Evolutionary conservation across 2,113 vertebrate species (phyloP).

Genomic region (Leucosticte australis): DNA sequence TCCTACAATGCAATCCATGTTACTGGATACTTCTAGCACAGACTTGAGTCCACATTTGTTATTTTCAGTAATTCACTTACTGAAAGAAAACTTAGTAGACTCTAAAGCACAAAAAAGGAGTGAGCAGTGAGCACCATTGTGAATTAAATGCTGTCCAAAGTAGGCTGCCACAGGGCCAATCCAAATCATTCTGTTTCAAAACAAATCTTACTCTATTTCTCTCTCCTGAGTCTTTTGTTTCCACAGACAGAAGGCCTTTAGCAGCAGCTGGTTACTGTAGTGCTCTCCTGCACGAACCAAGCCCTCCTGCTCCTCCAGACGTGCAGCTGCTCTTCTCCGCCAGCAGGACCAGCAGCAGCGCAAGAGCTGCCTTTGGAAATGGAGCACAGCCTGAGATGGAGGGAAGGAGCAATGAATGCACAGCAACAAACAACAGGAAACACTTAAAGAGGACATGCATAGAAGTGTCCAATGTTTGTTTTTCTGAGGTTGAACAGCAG

Average conservation of each 20-base stretch:
- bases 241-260: slow-evolving; percentile 66
- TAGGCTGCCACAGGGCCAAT: neutral
- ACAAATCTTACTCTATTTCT: slow-evolving; percentile 63
- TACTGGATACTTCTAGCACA: neutral
- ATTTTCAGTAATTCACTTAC: neutral
- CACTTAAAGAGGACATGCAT: neutral
- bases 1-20: neutral
- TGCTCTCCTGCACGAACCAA: slow-evolving; percentile 42
- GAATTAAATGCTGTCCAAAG: neutral
- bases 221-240: slow-evolving; percentile 33
- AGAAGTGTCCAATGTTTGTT: neutral
- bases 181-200: neutral
- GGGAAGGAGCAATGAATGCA: neutral
- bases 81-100: neutral
- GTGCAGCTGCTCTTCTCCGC: slow-evolving; percentile 26
- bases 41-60: neutral
- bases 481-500: neutral
- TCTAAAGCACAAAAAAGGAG: neutral
- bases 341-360: slow-evolving; percentile 76
- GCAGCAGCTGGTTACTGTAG: neutral
- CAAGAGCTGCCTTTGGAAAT: slow-evolving; percentile 69
- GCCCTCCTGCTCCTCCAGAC: slow-evolving; percentile 3
- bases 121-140: neutral
- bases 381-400: slow-evolving; percentile 78
- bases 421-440: neutral